Base-by-base conservation (phyloP, 2,888 invertebrate species). In the Cantharis lateralis region DNA sequence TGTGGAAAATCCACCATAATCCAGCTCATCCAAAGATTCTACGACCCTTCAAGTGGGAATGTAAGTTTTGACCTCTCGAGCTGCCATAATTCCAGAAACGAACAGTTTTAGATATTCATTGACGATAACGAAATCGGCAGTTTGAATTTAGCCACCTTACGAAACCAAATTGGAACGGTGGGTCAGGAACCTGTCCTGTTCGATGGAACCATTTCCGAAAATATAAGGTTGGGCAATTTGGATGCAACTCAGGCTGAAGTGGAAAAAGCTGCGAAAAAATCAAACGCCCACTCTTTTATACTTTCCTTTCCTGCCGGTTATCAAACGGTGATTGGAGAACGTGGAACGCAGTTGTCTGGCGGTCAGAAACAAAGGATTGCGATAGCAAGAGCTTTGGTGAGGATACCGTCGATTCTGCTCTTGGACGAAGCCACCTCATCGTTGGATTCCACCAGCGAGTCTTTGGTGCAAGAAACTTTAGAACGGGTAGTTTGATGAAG, bases 351-450 rank as follows among this genome's bases (percentile, higher is more conserved):
- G 74, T 86, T 95, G 66, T 95, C 94, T 0, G 96, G 96, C 11
- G 96, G 96, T 0, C 96, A 97, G 86, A 96, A 96, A 85, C 97
- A 97, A 87, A 90, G 96, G 75, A 95, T 97, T 63, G 97, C 97
- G 3, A 97, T 97, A 82, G 97, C 97, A 0, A 90, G 97, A 79
- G 97, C 97, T 0, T 88, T 97, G 9, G 91, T 97, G 2, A 90
- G 95, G 32, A 92, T 96, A 85, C 97, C 97, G 0, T 91, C 91
- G 71, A 93, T 97, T 80, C 88, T 95, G 63, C 88, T 95, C 1
- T 86, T 95, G 15, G 97, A 97, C 83, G 97, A 97, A 88, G 97
- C 96, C 0, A 97, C 97, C 0, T 96, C 96, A 2, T 96, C 97
- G 0, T 89, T 97, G 15, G 97, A 97, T 85, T 94, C 94, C 0